Evolutionary conservation across 2,113 vertebrate species (phyloP).

Genomic region (Amblyopsis rosae): DNA sequence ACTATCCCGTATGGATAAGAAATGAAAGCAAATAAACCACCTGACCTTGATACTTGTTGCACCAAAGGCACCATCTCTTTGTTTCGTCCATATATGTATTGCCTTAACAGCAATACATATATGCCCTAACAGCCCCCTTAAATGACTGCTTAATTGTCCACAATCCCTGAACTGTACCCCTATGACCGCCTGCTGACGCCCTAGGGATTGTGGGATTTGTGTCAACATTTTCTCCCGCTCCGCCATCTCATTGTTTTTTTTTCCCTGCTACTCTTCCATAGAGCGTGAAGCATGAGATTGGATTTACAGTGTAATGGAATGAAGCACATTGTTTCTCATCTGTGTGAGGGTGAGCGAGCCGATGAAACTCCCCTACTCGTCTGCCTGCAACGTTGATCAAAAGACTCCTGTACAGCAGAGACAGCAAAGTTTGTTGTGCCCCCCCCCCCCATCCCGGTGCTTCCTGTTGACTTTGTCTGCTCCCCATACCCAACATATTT

Average conservation of each 20-base stretch:
- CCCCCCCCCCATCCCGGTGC: neutral
- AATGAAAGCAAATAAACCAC: conserved; percentile 25
- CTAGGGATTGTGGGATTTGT: conserved; percentile 64
- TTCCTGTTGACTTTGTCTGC: conserved; percentile 21
- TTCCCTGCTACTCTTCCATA: conserved; percentile 48
- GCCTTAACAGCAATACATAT: conserved; percentile 39
- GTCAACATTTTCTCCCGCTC: conserved; percentile 58
- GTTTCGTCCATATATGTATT: conserved; percentile 33
- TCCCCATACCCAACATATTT: conserved; percentile 7
- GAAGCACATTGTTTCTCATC: conserved; percentile 71
- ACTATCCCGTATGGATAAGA: conserved; percentile 8
- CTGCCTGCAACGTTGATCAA: conserved; percentile 63
- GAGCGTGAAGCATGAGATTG: conserved; percentile 76
- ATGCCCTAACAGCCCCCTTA: conserved; percentile 45
- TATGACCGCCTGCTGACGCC: conserved; percentile 40
- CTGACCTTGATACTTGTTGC: conserved; percentile 18
- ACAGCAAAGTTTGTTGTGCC: conserved; percentile 10
- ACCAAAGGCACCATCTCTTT: conserved; percentile 13
- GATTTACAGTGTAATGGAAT: conserved; percentile 76
- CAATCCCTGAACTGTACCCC: conserved; percentile 45
- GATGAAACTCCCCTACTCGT: conserved; percentile 49
- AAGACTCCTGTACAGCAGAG: conserved; percentile 33
- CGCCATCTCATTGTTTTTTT: conserved; percentile 45
- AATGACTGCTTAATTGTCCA: conserved; percentile 68
- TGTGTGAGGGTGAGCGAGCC: conserved; percentile 46